Base-by-base conservation (phyloP, 2,113 vertebrate species). In the Nothobranchius kuhntae region DNA sequence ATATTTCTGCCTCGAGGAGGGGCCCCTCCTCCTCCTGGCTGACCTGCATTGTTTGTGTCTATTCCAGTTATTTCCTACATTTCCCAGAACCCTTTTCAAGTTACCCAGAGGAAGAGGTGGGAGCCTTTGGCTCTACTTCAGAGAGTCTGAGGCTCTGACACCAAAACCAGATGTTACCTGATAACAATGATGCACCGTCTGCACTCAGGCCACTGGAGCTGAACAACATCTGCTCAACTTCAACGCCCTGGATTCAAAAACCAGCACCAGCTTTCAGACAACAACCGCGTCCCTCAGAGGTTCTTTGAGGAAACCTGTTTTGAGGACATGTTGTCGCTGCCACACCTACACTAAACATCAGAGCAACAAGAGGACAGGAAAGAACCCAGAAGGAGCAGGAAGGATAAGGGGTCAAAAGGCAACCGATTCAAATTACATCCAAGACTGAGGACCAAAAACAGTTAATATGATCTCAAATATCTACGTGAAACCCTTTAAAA, bases 311-410 rank as follows among this genome's bases (percentile, higher is more conserved):
- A 30, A 76, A 24, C 48, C n/a, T 51, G 47, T 54, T 40, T 7
- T 7, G 38, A 40, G 38, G 38, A 0, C 62, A 54, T 9, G 9
- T 24, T 64, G 35, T 48, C 15, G 13, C 21, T 13, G 42, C 30
- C 30, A 36, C 15, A 10, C 15, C 55, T 13, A 4, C n/a, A 26
- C 12, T 7, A 53, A 75, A 76, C 60, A 45, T 45, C 44, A 11
- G 44, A 68, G 21, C 46, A 45, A 53, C 59, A 52, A 63, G 30
- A 59, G 52, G 65, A 4, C 61, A 53, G 62, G 9, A 46, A 52
- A 59, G 73, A 70, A 72, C 56, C 17, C 69, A 68, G 76, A 81
- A 82, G 78, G 81, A 71, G 84, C 71, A 68, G 76, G 83, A 82
- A 82, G 83, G 74, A 85, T 51, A 75, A 77, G 63, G 76, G 79